Evolutionary conservation across 2,113 vertebrate species (phyloP).

Genomic region (Eublepharis macularius): DNA sequence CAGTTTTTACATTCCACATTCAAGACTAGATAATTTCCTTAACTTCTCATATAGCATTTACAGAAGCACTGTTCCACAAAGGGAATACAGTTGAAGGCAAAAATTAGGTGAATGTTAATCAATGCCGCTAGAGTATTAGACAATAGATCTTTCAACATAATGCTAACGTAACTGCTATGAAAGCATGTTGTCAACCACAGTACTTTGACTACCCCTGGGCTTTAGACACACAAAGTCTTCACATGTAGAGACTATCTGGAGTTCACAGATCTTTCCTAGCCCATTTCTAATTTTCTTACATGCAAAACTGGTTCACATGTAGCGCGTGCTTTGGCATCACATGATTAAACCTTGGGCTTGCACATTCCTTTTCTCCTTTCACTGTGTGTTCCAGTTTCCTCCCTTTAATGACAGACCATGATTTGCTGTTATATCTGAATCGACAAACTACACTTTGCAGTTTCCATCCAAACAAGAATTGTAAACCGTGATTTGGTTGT

Average conservation of each 20-base stretch:
- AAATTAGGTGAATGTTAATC: background rate
- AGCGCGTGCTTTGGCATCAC: too few relatives aligned
- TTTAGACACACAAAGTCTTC: background rate
- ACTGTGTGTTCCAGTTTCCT: too few relatives aligned
- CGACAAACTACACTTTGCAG: too few relatives aligned
- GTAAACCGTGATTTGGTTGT: too few relatives aligned
- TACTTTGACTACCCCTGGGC: background rate
- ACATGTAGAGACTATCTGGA: conserved; percentile 1
- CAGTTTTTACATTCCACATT: background rate
- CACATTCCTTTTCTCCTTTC: too few relatives aligned
- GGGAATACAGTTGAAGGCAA: background rate
- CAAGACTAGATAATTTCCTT: background rate
- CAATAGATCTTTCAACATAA: background rate
- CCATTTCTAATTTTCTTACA: conserved; percentile 48
- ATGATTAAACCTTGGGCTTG: too few relatives aligned
- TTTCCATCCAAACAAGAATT: too few relatives aligned
- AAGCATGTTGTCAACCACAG: conserved; percentile 31
- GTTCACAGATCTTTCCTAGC: conserved; percentile 46
- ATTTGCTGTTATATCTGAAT: too few relatives aligned
- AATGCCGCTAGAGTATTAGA: background rate
- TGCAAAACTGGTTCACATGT: background rate
- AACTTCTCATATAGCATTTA: background rate
- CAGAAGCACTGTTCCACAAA: background rate
- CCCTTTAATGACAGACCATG: too few relatives aligned
- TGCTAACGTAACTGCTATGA: background rate